These are phyloP conservation scores for Gracilinanus agilis DNA, from an alignment of 2,113 vertebrate genomes.

Conservation along the genomic window DNA sequence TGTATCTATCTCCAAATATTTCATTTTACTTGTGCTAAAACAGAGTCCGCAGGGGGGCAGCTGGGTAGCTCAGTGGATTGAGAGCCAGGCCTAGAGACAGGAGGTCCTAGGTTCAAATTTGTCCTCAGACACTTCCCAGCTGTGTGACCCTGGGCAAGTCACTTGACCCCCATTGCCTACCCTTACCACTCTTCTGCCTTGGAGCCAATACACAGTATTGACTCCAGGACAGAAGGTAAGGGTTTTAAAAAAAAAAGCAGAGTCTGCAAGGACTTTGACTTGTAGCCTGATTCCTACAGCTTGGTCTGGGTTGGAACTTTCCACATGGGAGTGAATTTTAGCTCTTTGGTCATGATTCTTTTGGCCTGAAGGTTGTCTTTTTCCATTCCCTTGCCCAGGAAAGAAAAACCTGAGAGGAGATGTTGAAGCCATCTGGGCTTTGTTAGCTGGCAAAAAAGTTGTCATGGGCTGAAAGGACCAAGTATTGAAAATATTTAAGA, in stretches of 20 bases:
- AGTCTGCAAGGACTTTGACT: conserved; percentile 22
- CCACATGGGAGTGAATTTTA: neutral
- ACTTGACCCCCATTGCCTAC: no score
- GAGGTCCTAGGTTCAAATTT: no score
- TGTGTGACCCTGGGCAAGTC: no score
- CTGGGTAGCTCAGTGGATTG: no score
- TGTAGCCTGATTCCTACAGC: neutral
- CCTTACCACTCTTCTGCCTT: no score
- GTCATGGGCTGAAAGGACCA: conserved; percentile 34
- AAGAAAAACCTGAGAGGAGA: conserved; percentile 58
- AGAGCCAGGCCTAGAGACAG: no score
- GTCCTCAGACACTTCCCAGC: no score
- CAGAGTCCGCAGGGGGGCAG: neutral
- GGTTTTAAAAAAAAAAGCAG: no score
- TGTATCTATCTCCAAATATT: conserved; percentile 27
- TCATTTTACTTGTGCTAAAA: conserved; percentile 29
- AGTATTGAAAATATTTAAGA: conserved; percentile 24
- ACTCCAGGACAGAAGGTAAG: no score
- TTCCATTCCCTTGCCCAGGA: conserved; percentile 53
- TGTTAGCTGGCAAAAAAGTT: conserved; percentile 56
- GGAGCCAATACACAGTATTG: no score
- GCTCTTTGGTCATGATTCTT: conserved; percentile 27
- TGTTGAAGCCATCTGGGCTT: conserved; percentile 28
- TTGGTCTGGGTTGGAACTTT: conserved; percentile 18
- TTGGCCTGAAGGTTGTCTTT: conserved; percentile 54